Evolutionary conservation across 2,888 invertebrate species (phyloP), one percentile per base, ranked within the genome.

Genomic region (Parnassius orleans): DNA sequence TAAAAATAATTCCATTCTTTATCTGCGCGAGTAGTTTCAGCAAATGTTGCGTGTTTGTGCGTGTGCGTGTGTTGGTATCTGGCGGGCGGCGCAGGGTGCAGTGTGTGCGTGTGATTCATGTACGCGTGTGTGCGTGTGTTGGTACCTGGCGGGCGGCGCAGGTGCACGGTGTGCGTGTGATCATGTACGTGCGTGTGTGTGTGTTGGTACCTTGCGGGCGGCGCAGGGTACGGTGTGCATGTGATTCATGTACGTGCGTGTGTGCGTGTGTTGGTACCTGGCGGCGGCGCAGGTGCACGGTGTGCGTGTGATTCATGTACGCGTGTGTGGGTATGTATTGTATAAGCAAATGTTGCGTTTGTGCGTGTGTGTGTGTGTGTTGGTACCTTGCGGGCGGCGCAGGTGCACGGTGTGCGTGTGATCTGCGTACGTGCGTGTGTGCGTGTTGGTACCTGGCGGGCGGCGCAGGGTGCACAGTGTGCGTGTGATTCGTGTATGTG

Each of bases 351-450:
- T n/a, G n/a, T n/a, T n/a, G n/a, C n/a, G n/a, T n/a, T n/a, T n/a
- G n/a, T n/a, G n/a, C n/a, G n/a, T 42, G 42, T 42, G n/a, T 53
- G 12, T 10, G 10, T 12, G 11, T 12, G 11, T n/a, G n/a, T n/a
- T n/a, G n/a, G n/a, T n/a, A n/a, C n/a, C n/a, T n/a, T n/a, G n/a
- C 43, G 57, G n/a, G 15, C 19, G 65, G 46, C 56, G 56, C n/a
- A 47, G 66, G 61, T 10, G 68, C 60, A 54, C 59, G 70, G 72
- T 2, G 75, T 14, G 70, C 66, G 24, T 12, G 72, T 33, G 69
- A 70, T 54, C 75, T 66, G 62, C 79, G 74, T 62, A 77, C n/a
- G 71, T 1, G 81, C 78, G 59, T n/a, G n/a, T n/a, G n/a, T n/a
- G n/a, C 12, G 11, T n/a, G n/a, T n/a, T n/a, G n/a, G n/a, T n/a